A percentile compares a stretch with the other conserved stretches of the same genome.
Evolutionary conservation across 2,888 invertebrate genomes (phyloP).

Genomic region (Camptogramma bilineatum): DNA sequence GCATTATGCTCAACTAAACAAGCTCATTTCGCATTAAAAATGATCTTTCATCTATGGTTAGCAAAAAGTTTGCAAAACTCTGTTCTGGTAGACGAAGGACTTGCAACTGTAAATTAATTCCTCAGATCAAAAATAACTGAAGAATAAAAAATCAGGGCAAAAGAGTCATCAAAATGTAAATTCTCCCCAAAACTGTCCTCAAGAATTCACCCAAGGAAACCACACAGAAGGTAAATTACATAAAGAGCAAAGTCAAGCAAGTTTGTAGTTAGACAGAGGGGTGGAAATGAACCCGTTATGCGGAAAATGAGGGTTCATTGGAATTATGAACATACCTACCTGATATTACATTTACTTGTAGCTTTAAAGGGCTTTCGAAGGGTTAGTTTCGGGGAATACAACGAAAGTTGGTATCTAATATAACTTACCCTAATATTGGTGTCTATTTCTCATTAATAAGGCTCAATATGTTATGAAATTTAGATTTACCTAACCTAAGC

Average conservation of each 20-base stretch:
- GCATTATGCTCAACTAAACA: too few species aligned
- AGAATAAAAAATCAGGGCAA: too few species aligned
- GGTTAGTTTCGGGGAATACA: constrained; percentile 8
- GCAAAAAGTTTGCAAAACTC: too few species aligned
- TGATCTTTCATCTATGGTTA: too few species aligned
- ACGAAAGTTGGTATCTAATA: background rate
- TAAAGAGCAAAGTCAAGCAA: constrained; percentile 51
- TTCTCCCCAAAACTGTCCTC: background rate
- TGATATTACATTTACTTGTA: constrained; percentile 31
- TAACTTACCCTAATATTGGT: background rate
- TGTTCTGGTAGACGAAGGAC: too few species aligned
- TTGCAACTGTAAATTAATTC: too few species aligned
- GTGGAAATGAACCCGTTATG: constrained; percentile 66
- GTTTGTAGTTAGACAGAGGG: constrained; percentile 53
- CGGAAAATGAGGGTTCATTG: constrained; percentile 53
- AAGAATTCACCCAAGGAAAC: background rate
- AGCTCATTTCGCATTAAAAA: too few species aligned
- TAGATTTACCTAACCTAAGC: too few species aligned
- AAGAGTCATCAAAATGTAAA: background rate
- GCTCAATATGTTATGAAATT: too few species aligned
- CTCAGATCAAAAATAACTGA: too few species aligned
- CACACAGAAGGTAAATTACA: constrained; percentile 11
- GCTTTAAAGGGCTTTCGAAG: constrained; percentile 19
- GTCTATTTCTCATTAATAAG: background rate
- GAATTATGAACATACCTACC: constrained; percentile 38